Base-by-base conservation (phyloP, 2,888 invertebrate species). In the Meiosimyza decipiens region DNA sequence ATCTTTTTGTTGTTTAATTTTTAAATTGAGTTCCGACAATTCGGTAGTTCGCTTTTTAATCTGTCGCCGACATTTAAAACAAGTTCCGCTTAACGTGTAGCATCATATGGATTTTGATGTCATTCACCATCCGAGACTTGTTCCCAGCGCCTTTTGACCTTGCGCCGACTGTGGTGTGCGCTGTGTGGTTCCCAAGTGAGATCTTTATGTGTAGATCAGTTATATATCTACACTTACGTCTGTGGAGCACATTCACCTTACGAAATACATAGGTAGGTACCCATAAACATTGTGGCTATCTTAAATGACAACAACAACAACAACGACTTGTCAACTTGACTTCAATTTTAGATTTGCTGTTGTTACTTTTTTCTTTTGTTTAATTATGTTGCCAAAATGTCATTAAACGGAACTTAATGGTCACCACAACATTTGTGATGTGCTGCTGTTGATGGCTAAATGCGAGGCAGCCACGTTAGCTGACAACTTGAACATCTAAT, bases 141-240 rank as follows among this genome's bases (percentile, higher is more conserved):
- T 69, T 60, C 60, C 69, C 60, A 69, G 59, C 69, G 52, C 69
- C 60, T 60, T 54, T 33, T 62, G 69, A 68, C 68, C 60, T 40
- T 60, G 51, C 51, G n/a, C 60, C 13, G 60, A 67, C 57, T 60
- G 60, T 15, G 40, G 60, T 15, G 40, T 40, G 9, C 13, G 47
- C 7, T 47, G 33, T 7, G 28, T 15, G 59, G 22, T 62, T n/a
- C 68, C 65, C 54, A 54, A 66, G 63, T 47, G 49, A 63, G 54
- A 66, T 40, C 40, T 40, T 40, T 40, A 40, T 68, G 28, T 33
- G 54, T 28, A n/a, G 60, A 69, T 69, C 62, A 47, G 63, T 63
- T 15, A 40, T 49, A 47, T 63, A 22, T 33, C 49, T 40, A 40
- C 40, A 4, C 40, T 7, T 40, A 40, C 40, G 9, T 6, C 6